Conservation (phyloP, 2,888 invertebrate species). For the Dexiosoma caninum region DNA sequence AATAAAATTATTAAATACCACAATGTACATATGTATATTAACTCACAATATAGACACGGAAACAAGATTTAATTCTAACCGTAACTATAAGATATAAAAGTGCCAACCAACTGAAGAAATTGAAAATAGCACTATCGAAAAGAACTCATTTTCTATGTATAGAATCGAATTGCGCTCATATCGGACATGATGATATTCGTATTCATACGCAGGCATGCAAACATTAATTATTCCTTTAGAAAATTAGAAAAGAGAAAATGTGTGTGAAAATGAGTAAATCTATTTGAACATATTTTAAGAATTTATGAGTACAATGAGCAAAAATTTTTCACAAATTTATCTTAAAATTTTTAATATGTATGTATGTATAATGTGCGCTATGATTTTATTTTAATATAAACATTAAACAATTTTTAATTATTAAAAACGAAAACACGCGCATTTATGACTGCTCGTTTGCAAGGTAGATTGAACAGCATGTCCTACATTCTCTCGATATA, state of each 20-base stretch:
- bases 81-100: conserved; percentile 43
- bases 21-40: background rate
- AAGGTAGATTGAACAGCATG: conserved; percentile 2
- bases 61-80: conserved; percentile 36
- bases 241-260: conserved; percentile 22
- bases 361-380: no score
- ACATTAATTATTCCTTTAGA: background rate
- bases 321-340: background rate
- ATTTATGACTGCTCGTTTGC: background rate
- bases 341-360: background rate
- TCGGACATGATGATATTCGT: background rate
- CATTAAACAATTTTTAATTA: background rate
- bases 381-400: conserved; percentile 1
- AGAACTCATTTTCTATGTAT: conserved; percentile 48
- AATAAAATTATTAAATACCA: background rate
- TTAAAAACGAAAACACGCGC: conserved; percentile 21
- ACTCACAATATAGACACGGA: conserved; percentile 47
- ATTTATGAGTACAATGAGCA: conserved; percentile 30
- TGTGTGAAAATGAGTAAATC: conserved; percentile 4
- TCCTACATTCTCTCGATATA: conserved; percentile 16
- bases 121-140: conserved; percentile 33
- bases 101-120: conserved; percentile 38
- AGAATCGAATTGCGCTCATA: conserved; percentile 35
- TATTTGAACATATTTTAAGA: background rate
- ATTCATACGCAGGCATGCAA: background rate